Evolutionary conservation across 2,888 invertebrate species (phyloP).

Genomic region (Margaritifera margaritifera): DNA sequence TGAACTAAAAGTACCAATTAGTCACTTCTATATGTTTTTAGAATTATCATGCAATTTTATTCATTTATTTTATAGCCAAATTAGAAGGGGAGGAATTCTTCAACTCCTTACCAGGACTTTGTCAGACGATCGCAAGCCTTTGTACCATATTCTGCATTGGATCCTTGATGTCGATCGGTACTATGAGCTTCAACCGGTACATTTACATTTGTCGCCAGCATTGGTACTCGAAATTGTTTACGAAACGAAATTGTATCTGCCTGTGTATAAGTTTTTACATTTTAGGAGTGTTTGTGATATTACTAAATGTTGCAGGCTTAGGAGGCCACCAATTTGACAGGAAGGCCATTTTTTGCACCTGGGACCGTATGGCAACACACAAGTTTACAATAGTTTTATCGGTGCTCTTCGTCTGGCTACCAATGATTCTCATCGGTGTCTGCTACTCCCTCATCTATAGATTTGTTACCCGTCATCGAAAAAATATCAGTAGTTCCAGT

Average conservation of each 20-base stretch:
- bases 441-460: conserved; percentile 34
- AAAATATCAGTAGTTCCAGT: neutral
- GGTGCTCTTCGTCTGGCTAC: conserved; percentile 33
- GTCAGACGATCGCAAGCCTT: conserved; percentile 35
- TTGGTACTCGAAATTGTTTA: conserved; percentile 35
- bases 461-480: conserved; percentile 3
- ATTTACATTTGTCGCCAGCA: conserved; percentile 38
- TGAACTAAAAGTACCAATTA: no score
- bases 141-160: conserved; percentile 49
- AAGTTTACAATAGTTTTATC: conserved; percentile 45
- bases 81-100: conserved; percentile 41
- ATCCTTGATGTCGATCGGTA: conserved; percentile 41
- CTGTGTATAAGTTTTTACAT: conserved; percentile 33
- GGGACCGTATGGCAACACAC: conserved; percentile 46
- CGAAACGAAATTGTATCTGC: conserved; percentile 16
- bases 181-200: conserved; percentile 44
- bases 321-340: conserved; percentile 48
- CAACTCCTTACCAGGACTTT: conserved; percentile 23
- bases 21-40: no score
- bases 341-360: conserved; percentile 47
- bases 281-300: conserved; percentile 39
- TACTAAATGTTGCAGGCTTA: conserved; percentile 41
- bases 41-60: no score
- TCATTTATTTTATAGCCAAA: conserved; percentile 30
- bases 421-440: conserved; percentile 28